A percentile compares a stretch with the other conserved stretches of the same genome.
These are phyloP conservation scores for Maniola jurtina DNA, from an alignment of 1,140 invertebrate species.

Conservation along the genomic window DNA sequence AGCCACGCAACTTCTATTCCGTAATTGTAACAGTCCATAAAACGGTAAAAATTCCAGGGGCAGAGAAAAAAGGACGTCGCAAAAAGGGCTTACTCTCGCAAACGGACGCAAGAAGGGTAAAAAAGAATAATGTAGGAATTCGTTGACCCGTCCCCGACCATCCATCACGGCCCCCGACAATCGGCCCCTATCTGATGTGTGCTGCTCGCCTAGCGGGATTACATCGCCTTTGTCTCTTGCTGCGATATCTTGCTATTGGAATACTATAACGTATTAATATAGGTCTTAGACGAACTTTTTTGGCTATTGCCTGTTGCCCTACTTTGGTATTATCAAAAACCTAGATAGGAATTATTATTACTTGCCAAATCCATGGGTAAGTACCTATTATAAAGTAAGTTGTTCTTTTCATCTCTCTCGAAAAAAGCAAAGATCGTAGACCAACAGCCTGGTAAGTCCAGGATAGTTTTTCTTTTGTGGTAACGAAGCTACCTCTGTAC, in stretches of 20 bases:
- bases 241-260: constrained; percentile 21
- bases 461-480: too few relatives aligned
- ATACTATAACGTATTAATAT: constrained; percentile 27
- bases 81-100: constrained; percentile 76
- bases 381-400: too few relatives aligned
- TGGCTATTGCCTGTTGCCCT: too few relatives aligned
- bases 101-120: constrained; percentile 78
- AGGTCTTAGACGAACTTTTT: neutral
- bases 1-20: constrained; percentile 52
- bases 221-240: constrained; percentile 51
- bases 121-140: constrained; percentile 87
- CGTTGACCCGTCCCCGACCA: constrained; percentile 85
- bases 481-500: too few relatives aligned
- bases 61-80: constrained; percentile 67
- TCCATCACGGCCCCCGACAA: constrained; percentile 81
- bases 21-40: constrained; percentile 76
- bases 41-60: constrained; percentile 69
- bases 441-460: too few relatives aligned
- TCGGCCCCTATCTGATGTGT: constrained; percentile 65
- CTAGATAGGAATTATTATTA: too few relatives aligned
- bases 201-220: constrained; percentile 62
- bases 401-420: too few relatives aligned
- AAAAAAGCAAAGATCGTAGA: too few relatives aligned
- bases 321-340: too few relatives aligned
- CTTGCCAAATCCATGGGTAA: too few relatives aligned